These are phyloP conservation scores for Trichogramma dendrolimi DNA, from an alignment of 2,888 invertebrate species.

Conservation along the genomic window DNA sequence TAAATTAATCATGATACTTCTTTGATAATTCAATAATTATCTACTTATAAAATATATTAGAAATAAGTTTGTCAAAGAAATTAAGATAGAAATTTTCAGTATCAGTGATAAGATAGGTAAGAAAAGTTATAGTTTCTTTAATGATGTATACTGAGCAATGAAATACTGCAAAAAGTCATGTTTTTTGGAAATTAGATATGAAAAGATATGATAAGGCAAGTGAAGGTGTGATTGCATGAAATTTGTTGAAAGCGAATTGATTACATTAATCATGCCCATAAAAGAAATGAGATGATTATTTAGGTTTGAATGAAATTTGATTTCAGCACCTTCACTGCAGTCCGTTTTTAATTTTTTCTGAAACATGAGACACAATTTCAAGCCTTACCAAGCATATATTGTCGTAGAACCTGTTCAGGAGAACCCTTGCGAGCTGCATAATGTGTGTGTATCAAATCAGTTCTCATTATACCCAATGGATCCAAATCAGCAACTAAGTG, in stretches of 20 bases:
- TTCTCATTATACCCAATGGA: slow-evolving; percentile 85
- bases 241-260: background rate
- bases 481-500: slow-evolving; percentile 91
- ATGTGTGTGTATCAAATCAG: slow-evolving; percentile 59
- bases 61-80: slow-evolving; percentile 7
- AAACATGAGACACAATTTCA: slow-evolving; percentile 33
- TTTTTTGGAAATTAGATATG: background rate
- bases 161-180: slow-evolving; percentile 9
- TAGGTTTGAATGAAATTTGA: slow-evolving; percentile 1
- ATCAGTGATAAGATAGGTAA: slow-evolving; percentile 20
- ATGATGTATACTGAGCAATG: slow-evolving; percentile 9
- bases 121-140: slow-evolving; percentile 5
- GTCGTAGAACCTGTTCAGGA: slow-evolving; percentile 62
- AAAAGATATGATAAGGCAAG: slow-evolving; percentile 8
- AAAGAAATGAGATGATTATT: background rate
- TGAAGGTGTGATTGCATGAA: slow-evolving; percentile 24
- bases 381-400: slow-evolving; percentile 63
- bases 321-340: slow-evolving; percentile 28
- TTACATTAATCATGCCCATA: slow-evolving; percentile 3
- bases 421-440: slow-evolving; percentile 56
- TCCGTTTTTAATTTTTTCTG: slow-evolving; percentile 14
- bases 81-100: slow-evolving; percentile 26
- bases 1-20: no score
- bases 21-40: slow-evolving; percentile 5
- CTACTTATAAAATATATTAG: slow-evolving; percentile 2